phyloP scores from a whole-genome alignment of 2,113 vertebrate genomes.

The Romanogobio albipinnatus region DNA sequence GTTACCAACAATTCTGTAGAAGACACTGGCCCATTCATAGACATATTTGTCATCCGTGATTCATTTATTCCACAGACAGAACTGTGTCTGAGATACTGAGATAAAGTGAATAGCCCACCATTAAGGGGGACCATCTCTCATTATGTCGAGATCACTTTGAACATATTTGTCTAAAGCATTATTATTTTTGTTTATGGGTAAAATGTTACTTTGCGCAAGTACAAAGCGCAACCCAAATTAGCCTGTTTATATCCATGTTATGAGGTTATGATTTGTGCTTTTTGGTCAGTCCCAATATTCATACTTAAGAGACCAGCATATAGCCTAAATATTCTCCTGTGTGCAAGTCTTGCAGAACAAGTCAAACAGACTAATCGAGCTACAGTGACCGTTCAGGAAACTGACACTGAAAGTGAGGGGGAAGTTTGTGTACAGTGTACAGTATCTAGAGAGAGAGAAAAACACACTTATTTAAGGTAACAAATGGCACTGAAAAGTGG shows the following conservation, averaged over 20 bases:
- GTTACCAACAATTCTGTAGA: background rate
- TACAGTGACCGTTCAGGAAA: background rate
- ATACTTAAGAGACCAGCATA: background rate
- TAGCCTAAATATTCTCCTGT: background rate
- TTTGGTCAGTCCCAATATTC: background rate
- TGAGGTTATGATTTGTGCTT: background rate
- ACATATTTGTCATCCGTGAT: background rate
- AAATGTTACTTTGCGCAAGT: background rate
- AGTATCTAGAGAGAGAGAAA: background rate
- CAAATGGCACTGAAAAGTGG: background rate
- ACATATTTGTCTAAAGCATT: background rate
- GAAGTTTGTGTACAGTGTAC: background rate
- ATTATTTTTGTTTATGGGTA: background rate
- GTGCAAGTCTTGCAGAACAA: background rate
- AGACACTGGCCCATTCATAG: background rate
- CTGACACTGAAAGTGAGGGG: background rate
- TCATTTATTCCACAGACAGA: background rate
- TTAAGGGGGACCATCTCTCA: background rate
- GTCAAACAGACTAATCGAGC: conserved; percentile 34
- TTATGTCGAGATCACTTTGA: background rate
- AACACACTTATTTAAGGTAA: background rate
- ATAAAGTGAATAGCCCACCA: background rate
- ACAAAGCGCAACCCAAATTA: background rate
- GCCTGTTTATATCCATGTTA: background rate
- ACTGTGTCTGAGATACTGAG: no score